These are phyloP conservation scores for Mycalesis mineus DNA, from an alignment of 2,888 invertebrate genomes.

Conservation along the genomic window DNA sequence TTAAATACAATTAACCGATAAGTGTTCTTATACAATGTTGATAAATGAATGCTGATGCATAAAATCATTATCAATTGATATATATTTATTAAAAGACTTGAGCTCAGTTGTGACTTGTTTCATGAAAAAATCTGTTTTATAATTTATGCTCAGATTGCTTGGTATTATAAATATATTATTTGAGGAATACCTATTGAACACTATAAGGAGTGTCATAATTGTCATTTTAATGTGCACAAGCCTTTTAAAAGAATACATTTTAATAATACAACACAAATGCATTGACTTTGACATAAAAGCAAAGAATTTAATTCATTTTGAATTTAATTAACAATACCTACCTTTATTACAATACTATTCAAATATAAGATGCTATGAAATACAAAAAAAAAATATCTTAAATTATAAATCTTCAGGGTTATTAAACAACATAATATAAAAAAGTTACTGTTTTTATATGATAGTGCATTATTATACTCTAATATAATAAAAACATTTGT, in stretches of 20 bases:
- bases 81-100: not conserved
- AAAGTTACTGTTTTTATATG: not conserved
- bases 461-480: not conserved
- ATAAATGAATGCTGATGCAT: constrained; percentile 5
- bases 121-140: too few species aligned
- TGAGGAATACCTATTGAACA: too few species aligned
- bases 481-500: constrained; percentile 3
- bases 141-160: too few species aligned
- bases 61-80: not conserved
- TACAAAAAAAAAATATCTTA: too few species aligned
- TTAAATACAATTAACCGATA: constrained; percentile 53
- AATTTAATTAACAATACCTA: not conserved
- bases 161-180: too few species aligned
- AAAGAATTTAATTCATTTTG: not conserved
- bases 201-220: too few species aligned
- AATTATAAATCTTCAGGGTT: too few species aligned
- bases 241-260: not conserved
- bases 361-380: too few species aligned
- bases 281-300: not conserved
- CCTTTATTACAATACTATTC: not conserved
- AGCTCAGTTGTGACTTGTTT: not conserved
- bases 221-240: not conserved
- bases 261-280: not conserved
- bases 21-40: constrained; percentile 14
- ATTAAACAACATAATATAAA: not conserved